Evolutionary conservation across 2,797 vertebrate species (phyloP).

Genomic region (Etheostoma nigrum): DNA sequence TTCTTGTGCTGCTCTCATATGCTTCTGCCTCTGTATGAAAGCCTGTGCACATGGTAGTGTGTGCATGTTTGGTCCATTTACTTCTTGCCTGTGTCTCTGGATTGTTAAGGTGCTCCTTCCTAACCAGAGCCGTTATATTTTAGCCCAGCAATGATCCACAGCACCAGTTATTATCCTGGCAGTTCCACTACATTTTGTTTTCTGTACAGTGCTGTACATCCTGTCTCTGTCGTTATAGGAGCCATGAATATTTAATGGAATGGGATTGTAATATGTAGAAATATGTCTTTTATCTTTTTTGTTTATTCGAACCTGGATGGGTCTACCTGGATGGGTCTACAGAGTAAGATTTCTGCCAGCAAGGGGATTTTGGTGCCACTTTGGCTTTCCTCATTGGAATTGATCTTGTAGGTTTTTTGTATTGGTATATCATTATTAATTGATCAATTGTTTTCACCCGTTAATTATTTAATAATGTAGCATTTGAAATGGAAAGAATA

Average conservation of each 20-base stretch:
- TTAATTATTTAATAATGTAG: not conserved
- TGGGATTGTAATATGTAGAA: slow-evolving; percentile 49
- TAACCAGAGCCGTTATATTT: slow-evolving; percentile 43
- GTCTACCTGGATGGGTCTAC: not conserved
- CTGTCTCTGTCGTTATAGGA: slow-evolving; percentile 54
- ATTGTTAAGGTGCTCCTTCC: slow-evolving; percentile 35
- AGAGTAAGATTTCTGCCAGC: slow-evolving; percentile 9
- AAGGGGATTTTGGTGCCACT: not conserved
- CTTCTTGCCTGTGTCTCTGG: slow-evolving; percentile 28
- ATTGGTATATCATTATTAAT: not conserved
- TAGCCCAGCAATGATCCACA: slow-evolving; percentile 31
- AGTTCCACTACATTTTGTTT: slow-evolving; percentile 28
- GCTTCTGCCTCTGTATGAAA: slow-evolving; percentile 19
- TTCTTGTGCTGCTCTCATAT: slow-evolving; percentile 53
- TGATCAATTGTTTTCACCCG: slow-evolving; percentile 1
- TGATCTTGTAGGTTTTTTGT: not conserved
- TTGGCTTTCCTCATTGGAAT: not conserved
- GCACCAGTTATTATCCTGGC: slow-evolving; percentile 28
- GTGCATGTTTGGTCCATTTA: slow-evolving; percentile 29
- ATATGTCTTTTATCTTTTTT: slow-evolving; percentile 33
- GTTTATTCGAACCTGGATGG: slow-evolving; percentile 47
- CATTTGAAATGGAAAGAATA: not conserved
- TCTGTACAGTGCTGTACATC: slow-evolving; percentile 34
- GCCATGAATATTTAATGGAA: slow-evolving; percentile 64
- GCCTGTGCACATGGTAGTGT: slow-evolving; percentile 28